Conservation (phyloP, 1,140 invertebrate genomes). For the Thaumetopoea pityocampa region DNA sequence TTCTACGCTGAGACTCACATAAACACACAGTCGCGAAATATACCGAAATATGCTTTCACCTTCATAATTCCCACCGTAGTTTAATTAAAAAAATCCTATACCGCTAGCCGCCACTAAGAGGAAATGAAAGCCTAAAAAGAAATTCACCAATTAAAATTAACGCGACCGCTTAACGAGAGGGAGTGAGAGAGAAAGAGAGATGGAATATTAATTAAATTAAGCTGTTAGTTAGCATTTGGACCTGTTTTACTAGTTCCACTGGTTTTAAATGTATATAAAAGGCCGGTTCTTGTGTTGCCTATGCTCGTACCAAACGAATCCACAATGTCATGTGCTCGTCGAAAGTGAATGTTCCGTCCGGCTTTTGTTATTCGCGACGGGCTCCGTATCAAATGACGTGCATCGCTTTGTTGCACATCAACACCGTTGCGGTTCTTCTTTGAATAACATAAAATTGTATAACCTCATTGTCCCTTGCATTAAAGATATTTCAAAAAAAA, state of each 20-base stretch:
- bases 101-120: constrained; percentile 10
- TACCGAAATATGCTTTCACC: constrained; percentile 29
- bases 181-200: constrained; percentile 11
- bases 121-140: constrained; percentile 19
- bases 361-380: constrained; percentile 61
- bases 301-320: constrained; percentile 22
- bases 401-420: constrained; percentile 34
- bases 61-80: constrained; percentile 19
- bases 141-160: constrained; percentile 19
- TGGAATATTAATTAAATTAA: constrained; percentile 10
- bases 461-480: too few relatives aligned
- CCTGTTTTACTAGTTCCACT: constrained; percentile 6
- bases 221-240: constrained; percentile 5
- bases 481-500: too few relatives aligned
- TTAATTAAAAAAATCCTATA: constrained; percentile 25
- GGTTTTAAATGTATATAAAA: constrained; percentile 24
- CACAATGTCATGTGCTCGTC: constrained; percentile 46
- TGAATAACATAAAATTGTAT: too few relatives aligned
- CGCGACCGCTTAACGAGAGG: background rate
- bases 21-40: constrained; percentile 20
- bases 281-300: constrained; percentile 25
- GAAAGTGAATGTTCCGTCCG: constrained; percentile 70
- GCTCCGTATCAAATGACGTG: constrained; percentile 38
- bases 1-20: constrained; percentile 18
- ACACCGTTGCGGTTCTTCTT: constrained; percentile 21